A percentile compares a stretch with the other conserved stretches of the same genome.
Evolutionary conservation across 2,888 invertebrate genomes (phyloP).

Genomic region (Morpho helenor): DNA sequence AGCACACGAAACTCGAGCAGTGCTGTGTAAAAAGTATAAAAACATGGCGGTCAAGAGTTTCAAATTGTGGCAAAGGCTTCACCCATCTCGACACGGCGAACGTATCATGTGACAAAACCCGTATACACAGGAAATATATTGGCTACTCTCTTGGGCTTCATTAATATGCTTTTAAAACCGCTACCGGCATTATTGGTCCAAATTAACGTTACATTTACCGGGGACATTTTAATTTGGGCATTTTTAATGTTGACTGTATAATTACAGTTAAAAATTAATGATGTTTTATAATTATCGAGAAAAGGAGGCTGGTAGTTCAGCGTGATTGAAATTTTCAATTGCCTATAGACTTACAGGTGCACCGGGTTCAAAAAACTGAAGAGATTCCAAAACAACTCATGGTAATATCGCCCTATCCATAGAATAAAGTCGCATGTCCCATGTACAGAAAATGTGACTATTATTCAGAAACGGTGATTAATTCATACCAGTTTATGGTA

Average conservation of each 20-base stretch:
- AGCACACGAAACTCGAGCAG: conserved; percentile 59
- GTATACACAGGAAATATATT: conserved; percentile 23
- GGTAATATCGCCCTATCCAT: too few species aligned
- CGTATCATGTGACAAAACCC: conserved; percentile 28
- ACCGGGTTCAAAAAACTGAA: too few species aligned
- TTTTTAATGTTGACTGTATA: conserved; percentile 15
- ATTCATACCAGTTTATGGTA: too few species aligned
- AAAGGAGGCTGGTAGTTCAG: not conserved
- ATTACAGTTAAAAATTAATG: conserved; percentile 6
- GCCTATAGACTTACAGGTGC: too few species aligned
- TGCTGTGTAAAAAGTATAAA: conserved; percentile 42
- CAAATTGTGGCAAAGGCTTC: conserved; percentile 27
- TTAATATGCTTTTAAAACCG: conserved; percentile 25
- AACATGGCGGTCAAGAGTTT: conserved; percentile 28
- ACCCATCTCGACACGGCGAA: conserved; percentile 22
- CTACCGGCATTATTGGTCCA: conserved; percentile 25
- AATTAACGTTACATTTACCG: conserved; percentile 19
- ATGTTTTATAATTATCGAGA: conserved; percentile 3
- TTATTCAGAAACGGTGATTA: too few species aligned
- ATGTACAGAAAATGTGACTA: too few species aligned
- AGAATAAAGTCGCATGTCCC: too few species aligned
- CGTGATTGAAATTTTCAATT: too few species aligned
- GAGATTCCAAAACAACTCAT: too few species aligned
- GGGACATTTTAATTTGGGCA: conserved; percentile 15
- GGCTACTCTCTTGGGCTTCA: conserved; percentile 19